phyloP scores from a whole-genome alignment of 1,140 invertebrate genomes.

The Pseudomyrmex flavicornis region DNA sequence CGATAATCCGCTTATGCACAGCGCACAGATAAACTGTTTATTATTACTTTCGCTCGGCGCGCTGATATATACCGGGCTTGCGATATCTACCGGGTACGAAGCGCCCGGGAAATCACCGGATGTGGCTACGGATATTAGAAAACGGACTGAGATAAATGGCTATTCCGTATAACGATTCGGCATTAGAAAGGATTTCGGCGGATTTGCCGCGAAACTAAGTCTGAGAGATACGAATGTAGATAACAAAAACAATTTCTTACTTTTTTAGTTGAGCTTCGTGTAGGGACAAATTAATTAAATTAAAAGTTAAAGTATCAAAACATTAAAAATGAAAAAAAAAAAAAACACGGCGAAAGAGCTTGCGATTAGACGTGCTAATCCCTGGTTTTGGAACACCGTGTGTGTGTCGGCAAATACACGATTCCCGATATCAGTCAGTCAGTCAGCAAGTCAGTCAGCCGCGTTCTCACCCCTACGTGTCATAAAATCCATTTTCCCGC shows the following conservation, averaged over 20 bases:
- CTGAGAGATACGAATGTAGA: not conserved
- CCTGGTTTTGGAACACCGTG: conserved; percentile 22
- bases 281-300: not conserved
- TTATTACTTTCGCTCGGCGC: conserved; percentile 71
- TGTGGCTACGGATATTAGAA: conserved; percentile 19
- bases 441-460: conserved; percentile 71
- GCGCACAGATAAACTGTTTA: conserved; percentile 79
- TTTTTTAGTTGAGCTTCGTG: not conserved
- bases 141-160: conserved; percentile 22
- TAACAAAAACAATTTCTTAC: not conserved
- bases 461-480: conserved; percentile 50
- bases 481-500: conserved; percentile 72
- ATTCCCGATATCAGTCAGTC: conserved; percentile 74
- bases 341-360: not conserved
- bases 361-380: not conserved
- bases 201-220: not conserved
- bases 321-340: not conserved
- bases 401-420: conserved; percentile 25
- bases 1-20: conserved; percentile 77
- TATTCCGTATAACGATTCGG: not conserved
- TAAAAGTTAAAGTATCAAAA: not conserved
- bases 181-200: not conserved
- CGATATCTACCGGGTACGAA: conserved; percentile 10
- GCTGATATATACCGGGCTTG: conserved; percentile 19
- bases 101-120: conserved; percentile 10